Percentiles rank a stretch among this genome's conserved stretches.
phyloP scores from a whole-genome alignment of 2,113 vertebrate genomes.

The Cariama cristata region DNA sequence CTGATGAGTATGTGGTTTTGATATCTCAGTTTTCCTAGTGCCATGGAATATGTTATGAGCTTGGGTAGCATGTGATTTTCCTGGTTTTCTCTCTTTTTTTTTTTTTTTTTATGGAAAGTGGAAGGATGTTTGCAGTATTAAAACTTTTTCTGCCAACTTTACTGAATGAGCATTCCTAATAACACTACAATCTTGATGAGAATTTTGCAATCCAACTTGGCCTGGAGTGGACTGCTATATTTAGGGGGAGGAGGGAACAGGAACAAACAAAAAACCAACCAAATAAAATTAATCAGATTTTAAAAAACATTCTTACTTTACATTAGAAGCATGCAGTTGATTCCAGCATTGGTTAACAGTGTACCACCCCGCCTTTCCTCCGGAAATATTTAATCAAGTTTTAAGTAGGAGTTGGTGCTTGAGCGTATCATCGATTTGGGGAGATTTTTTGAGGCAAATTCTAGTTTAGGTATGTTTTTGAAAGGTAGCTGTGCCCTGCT shows the following conservation, averaged over 20 bases:
- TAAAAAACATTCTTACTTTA: not conserved
- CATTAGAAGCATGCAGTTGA: not conserved
- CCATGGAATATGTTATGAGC: not conserved
- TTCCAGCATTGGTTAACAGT: not conserved
- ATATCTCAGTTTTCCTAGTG: not conserved
- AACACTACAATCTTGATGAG: not conserved
- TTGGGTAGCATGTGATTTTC: not conserved
- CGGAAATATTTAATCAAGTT: not conserved
- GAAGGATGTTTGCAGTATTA: not conserved
- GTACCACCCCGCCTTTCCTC: not conserved
- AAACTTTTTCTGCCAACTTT: not conserved
- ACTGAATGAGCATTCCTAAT: not conserved
- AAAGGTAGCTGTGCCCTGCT: not conserved
- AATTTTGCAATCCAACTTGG: not conserved
- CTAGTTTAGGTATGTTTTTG: not conserved
- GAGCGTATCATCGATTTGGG: not conserved
- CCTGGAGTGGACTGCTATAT: accelerated
- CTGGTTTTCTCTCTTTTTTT: not conserved
- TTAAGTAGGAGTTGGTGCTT: not conserved
- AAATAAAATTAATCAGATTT: not conserved
- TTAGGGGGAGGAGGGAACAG: accelerated
- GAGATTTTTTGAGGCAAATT: not conserved
- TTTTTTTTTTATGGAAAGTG: not conserved
- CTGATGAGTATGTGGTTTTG: not conserved
- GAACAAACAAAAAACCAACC: not conserved